Conservation (phyloP, 2,113 vertebrate species). For the Datnioides undecimradiatus region DNA sequence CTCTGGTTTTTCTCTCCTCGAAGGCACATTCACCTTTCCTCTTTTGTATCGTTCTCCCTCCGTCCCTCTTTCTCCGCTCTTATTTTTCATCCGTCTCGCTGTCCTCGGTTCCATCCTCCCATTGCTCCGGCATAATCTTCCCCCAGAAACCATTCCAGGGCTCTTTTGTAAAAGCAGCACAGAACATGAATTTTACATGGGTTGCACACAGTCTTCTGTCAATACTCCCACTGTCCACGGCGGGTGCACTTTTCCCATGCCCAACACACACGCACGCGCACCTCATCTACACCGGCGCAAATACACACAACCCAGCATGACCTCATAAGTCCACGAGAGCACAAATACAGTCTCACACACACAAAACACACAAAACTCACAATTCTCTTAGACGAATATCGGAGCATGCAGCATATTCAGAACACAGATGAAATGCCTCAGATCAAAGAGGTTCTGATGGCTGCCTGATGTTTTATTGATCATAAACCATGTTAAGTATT, state of each 20-base stretch:
- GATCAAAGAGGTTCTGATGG: constrained; percentile 65
- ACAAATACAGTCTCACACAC: constrained; percentile 23
- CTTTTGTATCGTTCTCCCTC: constrained; percentile 1
- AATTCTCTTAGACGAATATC: constrained; percentile 38
- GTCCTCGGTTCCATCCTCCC: constrained; percentile 28
- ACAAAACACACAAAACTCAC: constrained; percentile 24
- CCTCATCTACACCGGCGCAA: background rate
- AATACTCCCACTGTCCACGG: constrained; percentile 55
- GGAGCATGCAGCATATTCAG: constrained; percentile 47
- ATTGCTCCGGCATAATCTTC: constrained; percentile 40
- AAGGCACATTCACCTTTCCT: constrained; percentile 26
- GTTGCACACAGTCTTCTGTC: constrained; percentile 51
- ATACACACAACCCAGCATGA: constrained; percentile 55
- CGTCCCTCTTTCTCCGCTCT: background rate
- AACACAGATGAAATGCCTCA: constrained; percentile 63
- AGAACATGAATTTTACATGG: constrained; percentile 73
- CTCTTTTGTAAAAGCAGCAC: constrained; percentile 56
- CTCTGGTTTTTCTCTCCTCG: constrained; percentile 10
- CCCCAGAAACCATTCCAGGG: constrained; percentile 45
- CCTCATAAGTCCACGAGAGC: constrained; percentile 34
- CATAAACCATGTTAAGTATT: constrained; percentile 56
- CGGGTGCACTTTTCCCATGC: constrained; percentile 18
- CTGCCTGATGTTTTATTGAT: constrained; percentile 78
- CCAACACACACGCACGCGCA: constrained; percentile 20
- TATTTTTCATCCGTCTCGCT: constrained; percentile 12